phyloP scores from a whole-genome alignment of 35 echinoderm and acorn worm genomes.

The Ophioderma brevispina region DNA sequence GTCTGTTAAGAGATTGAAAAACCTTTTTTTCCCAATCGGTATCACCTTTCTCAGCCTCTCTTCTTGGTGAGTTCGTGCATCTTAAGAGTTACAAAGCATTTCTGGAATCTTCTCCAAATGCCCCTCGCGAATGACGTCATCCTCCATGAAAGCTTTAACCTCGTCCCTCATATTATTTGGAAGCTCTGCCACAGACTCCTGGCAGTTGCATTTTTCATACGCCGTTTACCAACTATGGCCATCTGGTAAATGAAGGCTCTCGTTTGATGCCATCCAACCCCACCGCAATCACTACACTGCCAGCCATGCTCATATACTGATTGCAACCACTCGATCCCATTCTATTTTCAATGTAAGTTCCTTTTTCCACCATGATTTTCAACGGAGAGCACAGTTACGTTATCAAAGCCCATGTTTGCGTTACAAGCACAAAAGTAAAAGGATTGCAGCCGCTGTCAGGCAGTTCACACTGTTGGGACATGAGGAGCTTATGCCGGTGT shows the following conservation, averaged over 20 bases:
- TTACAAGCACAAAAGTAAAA: too few species aligned
- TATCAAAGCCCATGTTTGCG: constrained; percentile 84
- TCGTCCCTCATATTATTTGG: constrained; percentile 67
- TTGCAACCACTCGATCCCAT: constrained; percentile 75
- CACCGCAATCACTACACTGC: constrained; percentile 72
- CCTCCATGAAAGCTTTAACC: constrained; percentile 64
- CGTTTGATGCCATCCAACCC: constrained; percentile 75
- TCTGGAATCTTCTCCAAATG: constrained; percentile 81
- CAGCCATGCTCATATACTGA: constrained; percentile 76
- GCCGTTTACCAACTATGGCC: constrained; percentile 42
- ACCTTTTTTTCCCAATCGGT: background rate
- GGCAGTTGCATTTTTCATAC: background rate
- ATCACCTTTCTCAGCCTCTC: constrained; percentile 44
- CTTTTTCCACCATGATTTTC: constrained; percentile 51
- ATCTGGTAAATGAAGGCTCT: constrained; percentile 31
- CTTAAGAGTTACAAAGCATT: constrained; percentile 67
- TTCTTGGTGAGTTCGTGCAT: constrained; percentile 64
- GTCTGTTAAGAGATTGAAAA: too few species aligned
- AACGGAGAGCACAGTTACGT: constrained; percentile 66
- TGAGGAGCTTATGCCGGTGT: constrained; percentile 47
- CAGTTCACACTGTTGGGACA: constrained; percentile 73
- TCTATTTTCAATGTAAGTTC: constrained; percentile 81
- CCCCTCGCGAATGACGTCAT: constrained; percentile 65
- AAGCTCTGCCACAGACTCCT: background rate
- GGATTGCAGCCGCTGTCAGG: constrained; percentile 10